Conservation (phyloP, 1,140 invertebrate species). For the Aplysia californica region DNA sequence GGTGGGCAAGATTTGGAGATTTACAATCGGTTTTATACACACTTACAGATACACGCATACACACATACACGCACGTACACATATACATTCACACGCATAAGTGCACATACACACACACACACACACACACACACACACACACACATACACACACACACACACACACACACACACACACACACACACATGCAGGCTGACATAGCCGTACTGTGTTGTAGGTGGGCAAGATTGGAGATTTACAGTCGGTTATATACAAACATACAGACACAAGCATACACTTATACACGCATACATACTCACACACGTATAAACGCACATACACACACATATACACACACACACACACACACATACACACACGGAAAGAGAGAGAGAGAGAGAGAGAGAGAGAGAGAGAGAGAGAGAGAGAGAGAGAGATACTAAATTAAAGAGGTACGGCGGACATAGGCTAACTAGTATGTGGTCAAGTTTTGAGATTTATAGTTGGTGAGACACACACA, state of each 20-base stretch:
- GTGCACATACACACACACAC: conserved; percentile 13
- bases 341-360: conserved; percentile 7
- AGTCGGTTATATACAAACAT: neutral
- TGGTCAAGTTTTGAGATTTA: no score
- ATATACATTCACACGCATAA: conserved; percentile 25
- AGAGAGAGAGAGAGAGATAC: neutral
- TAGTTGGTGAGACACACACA: no score
- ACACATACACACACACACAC: neutral
- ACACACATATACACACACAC: conserved; percentile 11
- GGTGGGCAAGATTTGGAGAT: no score
- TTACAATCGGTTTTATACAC: no score
- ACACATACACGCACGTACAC: conserved; percentile 1
- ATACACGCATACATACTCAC: neutral
- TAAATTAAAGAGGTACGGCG: neutral
- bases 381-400: neutral
- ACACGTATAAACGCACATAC: neutral
- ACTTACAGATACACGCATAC: neutral
- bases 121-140: conserved; percentile 24
- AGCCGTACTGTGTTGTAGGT: neutral
- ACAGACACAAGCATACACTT: no score
- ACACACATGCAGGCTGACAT: neutral
- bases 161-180: neutral
- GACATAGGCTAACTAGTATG: no score
- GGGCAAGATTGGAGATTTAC: neutral
- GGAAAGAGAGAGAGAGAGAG: neutral